Evolutionary conservation across 2,113 vertebrate species (phyloP).

Genomic region (Colaptes auratus): DNA sequence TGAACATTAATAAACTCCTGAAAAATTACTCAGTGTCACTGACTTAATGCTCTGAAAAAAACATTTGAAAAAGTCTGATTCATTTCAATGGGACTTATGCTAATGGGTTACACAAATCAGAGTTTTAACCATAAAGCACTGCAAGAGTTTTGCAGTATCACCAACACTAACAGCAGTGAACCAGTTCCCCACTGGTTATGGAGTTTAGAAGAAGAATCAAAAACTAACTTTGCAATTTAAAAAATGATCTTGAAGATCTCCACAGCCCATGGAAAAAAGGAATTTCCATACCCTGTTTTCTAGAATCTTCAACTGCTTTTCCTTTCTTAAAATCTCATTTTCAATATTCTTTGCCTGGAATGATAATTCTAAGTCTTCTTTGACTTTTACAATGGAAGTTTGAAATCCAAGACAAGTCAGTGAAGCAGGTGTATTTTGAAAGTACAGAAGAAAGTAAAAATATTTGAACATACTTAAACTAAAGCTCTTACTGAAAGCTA

Average conservation of each 20-base stretch:
- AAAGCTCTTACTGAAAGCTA: neutral
- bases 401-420: neutral
- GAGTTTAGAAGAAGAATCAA: neutral
- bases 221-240: neutral
- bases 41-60: neutral
- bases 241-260: neutral
- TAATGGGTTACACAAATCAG: accelerated
- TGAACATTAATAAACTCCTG: neutral
- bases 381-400: neutral
- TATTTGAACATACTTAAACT: neutral
- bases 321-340: constrained; percentile 80
- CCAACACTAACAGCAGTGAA: neutral
- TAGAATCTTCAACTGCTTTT: constrained; percentile 80
- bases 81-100: neutral
- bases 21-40: neutral
- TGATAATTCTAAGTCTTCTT: constrained; percentile 10
- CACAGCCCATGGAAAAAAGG: neutral
- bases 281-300: constrained; percentile 82
- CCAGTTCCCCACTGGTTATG: neutral
- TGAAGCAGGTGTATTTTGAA: neutral
- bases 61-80: neutral
- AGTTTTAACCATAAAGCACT: neutral
- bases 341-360: constrained; percentile 77
- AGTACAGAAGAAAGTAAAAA: neutral
- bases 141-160: neutral